Base-by-base conservation (phyloP, 2,113 vertebrate genomes). In the Dendropsophus ebraccatus region DNA sequence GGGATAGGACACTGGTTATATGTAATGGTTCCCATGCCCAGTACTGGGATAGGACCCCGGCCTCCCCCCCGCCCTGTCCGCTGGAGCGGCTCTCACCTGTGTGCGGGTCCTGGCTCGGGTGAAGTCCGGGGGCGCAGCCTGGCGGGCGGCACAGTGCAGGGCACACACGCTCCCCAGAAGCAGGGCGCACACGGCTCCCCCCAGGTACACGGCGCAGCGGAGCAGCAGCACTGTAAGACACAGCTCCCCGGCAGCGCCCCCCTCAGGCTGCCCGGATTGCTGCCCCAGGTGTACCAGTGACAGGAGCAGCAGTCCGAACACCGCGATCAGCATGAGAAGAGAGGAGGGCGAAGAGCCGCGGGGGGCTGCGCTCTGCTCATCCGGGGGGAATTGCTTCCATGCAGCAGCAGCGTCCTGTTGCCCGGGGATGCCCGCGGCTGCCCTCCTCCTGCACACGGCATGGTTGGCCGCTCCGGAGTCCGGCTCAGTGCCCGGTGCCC, bases 191-290 rank as follows among this genome's bases (percentile, higher is more conserved):
- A 87, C 88, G 28, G 91, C 90, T 84, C 90, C 89, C 72, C 88
- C 87, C 89, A 91, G 88, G 91, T 90, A 92, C 19, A 93, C 75
- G 54, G 30, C 60, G 86, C 92, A 88, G 81, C 89, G 41, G 76
- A 93, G 89, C 82, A 91, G 87, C 25, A 89, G 82, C 45, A 88
- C 65, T 0, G 77, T 73, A 11, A 60, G 77, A 50, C 84, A 56
- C 50, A 86, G 50, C 6, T 60, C 65, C 62, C 65, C 76, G 7
- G 23, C 77, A 11, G 84, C 25, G 65, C 60, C 47, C 32, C 82
- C 82, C 12, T 13, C 73, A 14, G 77, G 37, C 76, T 45, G 65
- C 6, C 72, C 47, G 88, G 50, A 17, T 4, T 82, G 88, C 74
- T 76, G 62, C 2, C 78, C 87, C 13, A 89, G 81, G 23, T 88